Conservation (phyloP, 2,888 invertebrate species). For the Diplazon laetatorius region DNA sequence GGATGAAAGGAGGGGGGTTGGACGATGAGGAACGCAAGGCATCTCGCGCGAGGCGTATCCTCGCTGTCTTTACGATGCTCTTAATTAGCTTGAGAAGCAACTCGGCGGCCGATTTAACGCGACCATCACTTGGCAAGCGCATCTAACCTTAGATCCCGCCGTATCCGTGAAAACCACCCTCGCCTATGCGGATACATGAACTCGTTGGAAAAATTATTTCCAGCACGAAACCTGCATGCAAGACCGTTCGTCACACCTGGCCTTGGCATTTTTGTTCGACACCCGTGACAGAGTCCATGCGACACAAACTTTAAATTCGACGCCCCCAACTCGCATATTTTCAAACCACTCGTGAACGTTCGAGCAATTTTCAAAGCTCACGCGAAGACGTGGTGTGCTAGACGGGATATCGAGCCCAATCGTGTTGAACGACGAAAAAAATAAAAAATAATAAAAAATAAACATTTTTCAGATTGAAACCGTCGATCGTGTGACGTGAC, state of each 20-base stretch:
- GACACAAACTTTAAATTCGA: slow-evolving; percentile 16
- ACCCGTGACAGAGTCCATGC: background rate
- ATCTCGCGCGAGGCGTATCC: slow-evolving; percentile 43
- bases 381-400: slow-evolving; percentile 16
- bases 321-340: background rate
- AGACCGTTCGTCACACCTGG: background rate
- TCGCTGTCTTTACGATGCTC: slow-evolving; percentile 65
- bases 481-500: slow-evolving; percentile 23
- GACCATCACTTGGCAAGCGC: slow-evolving; percentile 53
- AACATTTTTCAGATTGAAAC: slow-evolving; percentile 45
- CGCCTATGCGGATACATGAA: slow-evolving; percentile 42
- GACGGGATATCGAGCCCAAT: slow-evolving; percentile 2
- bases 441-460: too few species aligned
- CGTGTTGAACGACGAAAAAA: slow-evolving; percentile 30
- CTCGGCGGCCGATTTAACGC: slow-evolving; percentile 64
- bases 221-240: too few species aligned
- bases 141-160: slow-evolving; percentile 19
- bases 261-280: background rate
- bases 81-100: slow-evolving; percentile 70
- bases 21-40: too few species aligned
- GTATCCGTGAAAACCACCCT: slow-evolving; percentile 39
- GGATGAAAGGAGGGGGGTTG: too few species aligned
- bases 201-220: slow-evolving; percentile 49
- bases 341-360: background rate
- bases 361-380: slow-evolving; percentile 1